Conservation (phyloP, 2,888 invertebrate genomes). For the Phlogophora meticulosa region DNA sequence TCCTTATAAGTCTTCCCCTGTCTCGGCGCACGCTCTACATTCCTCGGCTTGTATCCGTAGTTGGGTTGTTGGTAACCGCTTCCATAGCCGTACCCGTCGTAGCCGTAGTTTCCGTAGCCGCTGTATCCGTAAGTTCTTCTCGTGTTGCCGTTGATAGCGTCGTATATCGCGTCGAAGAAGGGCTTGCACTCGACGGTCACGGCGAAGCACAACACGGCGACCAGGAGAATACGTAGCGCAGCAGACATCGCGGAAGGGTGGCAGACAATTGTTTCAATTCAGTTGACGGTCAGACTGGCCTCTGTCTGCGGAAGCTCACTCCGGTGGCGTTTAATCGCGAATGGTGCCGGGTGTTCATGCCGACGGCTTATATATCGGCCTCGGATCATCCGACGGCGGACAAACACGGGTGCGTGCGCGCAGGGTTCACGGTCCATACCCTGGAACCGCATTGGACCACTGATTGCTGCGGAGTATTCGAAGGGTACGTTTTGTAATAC, state of each 20-base stretch:
- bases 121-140: conserved; percentile 83
- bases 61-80: conserved; percentile 57
- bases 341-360: conserved; percentile 87
- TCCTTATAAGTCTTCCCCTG: conserved; percentile 92
- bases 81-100: conserved; percentile 73
- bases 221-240: conserved; percentile 72
- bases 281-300: conserved; percentile 85
- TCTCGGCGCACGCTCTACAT: conserved; percentile 72
- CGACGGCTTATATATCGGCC: conserved; percentile 89
- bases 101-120: conserved; percentile 75
- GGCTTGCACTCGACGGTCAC: conserved; percentile 76
- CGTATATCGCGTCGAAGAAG: conserved; percentile 88
- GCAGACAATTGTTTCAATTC: conserved; percentile 85
- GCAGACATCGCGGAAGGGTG: conserved; percentile 87
- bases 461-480: conserved; percentile 76
- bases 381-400: conserved; percentile 88
- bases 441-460: conserved; percentile 83
- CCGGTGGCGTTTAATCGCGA: conserved; percentile 86
- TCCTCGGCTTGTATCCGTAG: conserved; percentile 67
- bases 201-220: conserved; percentile 73
- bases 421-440: conserved; percentile 88
- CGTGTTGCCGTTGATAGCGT: conserved; percentile 84
- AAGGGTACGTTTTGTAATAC: conserved; percentile 76
- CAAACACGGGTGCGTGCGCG: conserved; percentile 81
- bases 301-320: conserved; percentile 85